Percentiles rank a stretch among this genome's conserved stretches.
phyloP scores from a whole-genome alignment of 2,888 invertebrate genomes.

The Drosophila leonis region DNA sequence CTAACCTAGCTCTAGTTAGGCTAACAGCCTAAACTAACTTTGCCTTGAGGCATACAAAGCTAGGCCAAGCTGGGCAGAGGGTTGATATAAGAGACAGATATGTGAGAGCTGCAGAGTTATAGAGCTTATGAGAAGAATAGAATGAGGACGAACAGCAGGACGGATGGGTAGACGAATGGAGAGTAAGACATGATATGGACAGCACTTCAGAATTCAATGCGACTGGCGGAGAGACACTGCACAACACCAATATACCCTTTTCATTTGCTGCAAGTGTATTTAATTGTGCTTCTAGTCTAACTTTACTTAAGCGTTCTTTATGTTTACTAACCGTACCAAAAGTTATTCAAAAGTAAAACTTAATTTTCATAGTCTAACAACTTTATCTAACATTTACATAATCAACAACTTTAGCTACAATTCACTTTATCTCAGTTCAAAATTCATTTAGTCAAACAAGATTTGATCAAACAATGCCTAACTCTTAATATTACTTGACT shows the following conservation, averaged over 20 bases:
- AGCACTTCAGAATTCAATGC: no score
- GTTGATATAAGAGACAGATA: neutral
- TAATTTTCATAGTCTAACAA: neutral
- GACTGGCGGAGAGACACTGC: no score
- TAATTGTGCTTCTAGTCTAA: neutral
- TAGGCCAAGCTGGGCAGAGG: neutral
- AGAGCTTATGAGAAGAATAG: neutral
- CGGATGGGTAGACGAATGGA: neutral
- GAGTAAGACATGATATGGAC: no score
- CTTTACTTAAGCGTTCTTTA: neutral
- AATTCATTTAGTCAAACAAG: neutral
- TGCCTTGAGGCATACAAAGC: neutral
- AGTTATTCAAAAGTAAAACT: neutral
- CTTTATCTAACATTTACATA: neutral
- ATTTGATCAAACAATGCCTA: neutral
- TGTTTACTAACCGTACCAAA: neutral
- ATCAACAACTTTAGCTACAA: neutral
- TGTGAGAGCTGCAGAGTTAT: neutral
- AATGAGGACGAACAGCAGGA: neutral
- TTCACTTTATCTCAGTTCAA: neutral
- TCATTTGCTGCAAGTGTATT: neutral
- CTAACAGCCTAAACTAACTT: no score
- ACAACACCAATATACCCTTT: neutral
- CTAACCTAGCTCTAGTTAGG: no score
- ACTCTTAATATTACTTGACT: neutral